These are phyloP conservation scores for Marcusenius ussheri DNA, from an alignment of 2,113 vertebrate species.

Conservation along the genomic window DNA sequence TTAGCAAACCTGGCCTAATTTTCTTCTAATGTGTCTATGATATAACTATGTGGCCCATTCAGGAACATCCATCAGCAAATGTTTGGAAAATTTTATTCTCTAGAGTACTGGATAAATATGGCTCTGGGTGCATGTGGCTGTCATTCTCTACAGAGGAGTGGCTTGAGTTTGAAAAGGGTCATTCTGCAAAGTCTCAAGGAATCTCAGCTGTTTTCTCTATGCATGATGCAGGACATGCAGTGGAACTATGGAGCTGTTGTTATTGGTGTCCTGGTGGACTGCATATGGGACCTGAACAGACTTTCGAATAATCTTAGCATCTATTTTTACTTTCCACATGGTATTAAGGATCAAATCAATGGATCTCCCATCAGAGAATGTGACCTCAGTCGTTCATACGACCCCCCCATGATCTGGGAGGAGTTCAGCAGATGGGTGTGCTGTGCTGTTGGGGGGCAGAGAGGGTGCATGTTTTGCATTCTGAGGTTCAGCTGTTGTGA, in stretches of 20 bases:
- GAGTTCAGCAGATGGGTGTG: neutral
- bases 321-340: neutral
- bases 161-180: conserved; percentile 45
- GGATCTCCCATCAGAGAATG: neutral
- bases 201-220: conserved; percentile 14
- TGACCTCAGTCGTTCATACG: neutral
- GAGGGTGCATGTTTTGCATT: neutral
- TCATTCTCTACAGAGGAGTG: conserved; percentile 44
- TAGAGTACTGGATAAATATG: conserved; percentile 2
- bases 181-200: conserved; percentile 28
- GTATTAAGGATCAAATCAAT: neutral
- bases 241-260: neutral
- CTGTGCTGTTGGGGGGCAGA: neutral
- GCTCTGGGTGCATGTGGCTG: conserved; percentile 10
- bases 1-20: neutral
- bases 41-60: neutral
- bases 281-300: neutral
- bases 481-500: neutral
- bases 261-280: neutral
- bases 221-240: neutral
- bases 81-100: neutral
- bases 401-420: neutral
- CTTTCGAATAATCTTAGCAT: neutral
- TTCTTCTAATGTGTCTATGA: neutral
- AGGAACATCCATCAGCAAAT: neutral